Base-by-base conservation (phyloP, 53 echinoderm and acorn worm species). In the Holothuria scabra region DNA sequence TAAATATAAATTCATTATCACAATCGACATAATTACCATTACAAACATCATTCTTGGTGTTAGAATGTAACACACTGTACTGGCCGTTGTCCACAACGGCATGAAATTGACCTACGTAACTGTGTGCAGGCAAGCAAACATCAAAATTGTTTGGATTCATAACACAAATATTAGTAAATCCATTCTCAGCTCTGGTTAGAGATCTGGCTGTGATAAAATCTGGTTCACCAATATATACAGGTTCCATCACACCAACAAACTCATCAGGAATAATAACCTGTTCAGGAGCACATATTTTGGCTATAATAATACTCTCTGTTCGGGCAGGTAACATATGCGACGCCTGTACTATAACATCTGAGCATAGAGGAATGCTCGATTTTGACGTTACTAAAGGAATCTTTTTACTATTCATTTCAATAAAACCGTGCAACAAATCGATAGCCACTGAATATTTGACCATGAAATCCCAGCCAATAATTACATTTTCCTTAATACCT, bases 381-480 rank as follows among this genome's bases (percentile, higher is more conserved):
- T 35, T n/a, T 34, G 74, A 22, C 12, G 46, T 46, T 74, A 74
- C 71, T 35, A 71, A 10, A 4, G 74, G 49, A 46, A 23, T 46
- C 46, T 19, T 44, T 1, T 74, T 4, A 1, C 52, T 48, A 18
- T 67, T 31, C 67, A 67, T 22, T 7, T 1, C 16, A 20, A 74
- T 13, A 5, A 21, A 74, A 1, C 74, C 74, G 2, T 11, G 21
- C 1, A 46, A 0, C 22, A 74, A 5, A 19, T 74, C 74, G 1
- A 74, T 4, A 1, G 1, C n/a, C 24, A 74, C 74, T 6, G 1
- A 0, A 74, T 74, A 48, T 24, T 74, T 18, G 49, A 74, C 13
- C 74, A 74, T 74, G 19, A 74, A 74, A 74, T 74, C 74, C 74
- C 74, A 74, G 8, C 48, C 74, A 21, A 74, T 74, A 22, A 74